phyloP scores from a whole-genome alignment of 2,888 invertebrate species.

The Lumbricus terrestris region DNA sequence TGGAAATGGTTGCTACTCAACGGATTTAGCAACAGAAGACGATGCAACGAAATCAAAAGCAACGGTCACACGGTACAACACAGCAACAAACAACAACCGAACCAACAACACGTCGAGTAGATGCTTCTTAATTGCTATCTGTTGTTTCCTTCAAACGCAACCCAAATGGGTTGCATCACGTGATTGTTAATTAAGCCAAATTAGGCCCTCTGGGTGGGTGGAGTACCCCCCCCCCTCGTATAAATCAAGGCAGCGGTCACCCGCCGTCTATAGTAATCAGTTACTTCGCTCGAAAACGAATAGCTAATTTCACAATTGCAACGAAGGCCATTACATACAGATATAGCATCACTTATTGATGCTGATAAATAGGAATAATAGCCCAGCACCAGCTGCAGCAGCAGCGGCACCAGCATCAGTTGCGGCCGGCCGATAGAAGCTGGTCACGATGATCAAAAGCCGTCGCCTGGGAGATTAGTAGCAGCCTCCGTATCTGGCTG shows the following conservation, averaged over 20 bases:
- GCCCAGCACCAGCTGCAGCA: neutral
- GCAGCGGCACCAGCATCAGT: neutral
- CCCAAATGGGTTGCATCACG: too few relatives aligned
- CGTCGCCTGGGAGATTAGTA: neutral
- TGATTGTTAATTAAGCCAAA: neutral
- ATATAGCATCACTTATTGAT: neutral
- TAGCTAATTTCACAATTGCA: neutral
- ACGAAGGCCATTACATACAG: neutral
- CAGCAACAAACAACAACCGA: neutral
- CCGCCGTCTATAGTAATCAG: neutral
- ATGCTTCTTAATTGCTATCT: too few relatives aligned
- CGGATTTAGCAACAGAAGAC: neutral
- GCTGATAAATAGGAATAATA: neutral
- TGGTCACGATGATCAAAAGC: neutral
- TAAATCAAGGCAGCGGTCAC: neutral
- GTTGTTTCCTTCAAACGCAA: too few relatives aligned
- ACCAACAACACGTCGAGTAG: neutral
- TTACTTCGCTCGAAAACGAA: neutral
- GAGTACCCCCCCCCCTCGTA: neutral
- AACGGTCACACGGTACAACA: neutral
- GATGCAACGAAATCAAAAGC: neutral
- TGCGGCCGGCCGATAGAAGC: neutral
- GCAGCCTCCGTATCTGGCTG: neutral
- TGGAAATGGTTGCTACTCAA: neutral
- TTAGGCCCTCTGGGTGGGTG: neutral